These are phyloP conservation scores for Octopus sinensis DNA, from an alignment of 1,140 invertebrate genomes.

Conservation along the genomic window DNA sequence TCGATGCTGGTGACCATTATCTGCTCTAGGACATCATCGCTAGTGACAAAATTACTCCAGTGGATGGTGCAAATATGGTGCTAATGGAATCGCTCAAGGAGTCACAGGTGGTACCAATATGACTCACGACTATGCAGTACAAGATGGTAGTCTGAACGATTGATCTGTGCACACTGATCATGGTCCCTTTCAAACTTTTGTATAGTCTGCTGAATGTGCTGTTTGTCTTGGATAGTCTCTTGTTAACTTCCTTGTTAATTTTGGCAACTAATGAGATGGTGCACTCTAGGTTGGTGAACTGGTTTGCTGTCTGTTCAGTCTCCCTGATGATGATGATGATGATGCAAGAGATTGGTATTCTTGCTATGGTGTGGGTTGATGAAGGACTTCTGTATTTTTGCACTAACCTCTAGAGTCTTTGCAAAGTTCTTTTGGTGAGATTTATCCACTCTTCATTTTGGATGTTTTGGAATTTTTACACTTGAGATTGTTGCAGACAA, in stretches of 20 bases:
- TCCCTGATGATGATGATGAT: neutral
- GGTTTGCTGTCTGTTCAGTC: neutral
- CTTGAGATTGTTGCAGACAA: too few species aligned
- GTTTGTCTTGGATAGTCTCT: too few species aligned
- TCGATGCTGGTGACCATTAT: neutral
- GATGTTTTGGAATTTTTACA: too few species aligned
- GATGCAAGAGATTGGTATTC: too few species aligned
- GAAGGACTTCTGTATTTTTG: neutral
- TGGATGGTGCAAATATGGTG: neutral
- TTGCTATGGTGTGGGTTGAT: neutral
- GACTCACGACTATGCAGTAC: too few species aligned
- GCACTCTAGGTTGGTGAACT: neutral
- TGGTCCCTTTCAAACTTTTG: too few species aligned
- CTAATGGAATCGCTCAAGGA: neutral
- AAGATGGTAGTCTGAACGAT: too few species aligned
- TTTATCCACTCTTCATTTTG: neutral
- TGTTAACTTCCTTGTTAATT: too few species aligned
- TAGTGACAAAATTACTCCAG: neutral
- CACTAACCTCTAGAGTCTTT: neutral
- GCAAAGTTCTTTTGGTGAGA: neutral
- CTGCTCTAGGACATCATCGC: too few species aligned
- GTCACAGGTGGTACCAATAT: neutral
- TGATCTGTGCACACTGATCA: too few species aligned
- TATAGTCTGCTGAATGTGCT: too few species aligned
- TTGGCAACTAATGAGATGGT: neutral